Evolutionary conservation across 1,140 invertebrate genomes (phyloP).

Genomic region (Agraylea sexmaculata): DNA sequence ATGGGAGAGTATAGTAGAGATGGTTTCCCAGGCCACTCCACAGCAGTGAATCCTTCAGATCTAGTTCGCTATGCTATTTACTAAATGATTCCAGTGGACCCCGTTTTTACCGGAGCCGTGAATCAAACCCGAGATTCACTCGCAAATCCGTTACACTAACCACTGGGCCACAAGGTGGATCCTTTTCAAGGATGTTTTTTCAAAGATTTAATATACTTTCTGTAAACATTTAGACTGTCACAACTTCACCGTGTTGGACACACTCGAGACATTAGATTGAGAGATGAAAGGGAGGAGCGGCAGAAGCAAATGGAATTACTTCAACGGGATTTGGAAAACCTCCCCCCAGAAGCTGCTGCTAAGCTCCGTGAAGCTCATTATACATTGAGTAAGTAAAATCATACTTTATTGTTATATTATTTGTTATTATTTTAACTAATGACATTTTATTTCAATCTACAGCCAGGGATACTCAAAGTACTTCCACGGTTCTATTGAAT

Average conservation of each 20-base stretch:
- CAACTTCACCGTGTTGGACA: slow-evolving; percentile 62
- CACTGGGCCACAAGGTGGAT: background rate
- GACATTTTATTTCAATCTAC: slow-evolving; percentile 32
- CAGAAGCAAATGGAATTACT: slow-evolving; percentile 61
- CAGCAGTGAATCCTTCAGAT: no score
- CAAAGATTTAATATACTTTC: background rate
- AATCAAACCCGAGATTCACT: no score
- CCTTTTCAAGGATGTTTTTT: background rate
- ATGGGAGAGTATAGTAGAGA: no score
- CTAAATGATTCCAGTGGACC: no score
- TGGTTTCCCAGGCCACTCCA: no score
- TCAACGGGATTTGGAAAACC: slow-evolving; percentile 53
- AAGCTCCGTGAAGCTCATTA: slow-evolving; percentile 57
- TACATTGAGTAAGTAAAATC: slow-evolving; percentile 51
- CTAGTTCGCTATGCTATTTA: no score
- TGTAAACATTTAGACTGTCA: slow-evolving; percentile 43
- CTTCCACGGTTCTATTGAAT: slow-evolving; percentile 62
- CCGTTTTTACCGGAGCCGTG: no score
- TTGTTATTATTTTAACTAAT: slow-evolving; percentile 8
- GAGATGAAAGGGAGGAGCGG: slow-evolving; percentile 61
- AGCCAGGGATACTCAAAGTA: slow-evolving; percentile 64
- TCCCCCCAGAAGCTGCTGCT: slow-evolving; percentile 53
- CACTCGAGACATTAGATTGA: slow-evolving; percentile 55
- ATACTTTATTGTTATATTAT: slow-evolving; percentile 5
- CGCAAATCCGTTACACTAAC: background rate